These are phyloP conservation scores for Busseola fusca DNA, from an alignment of 2,888 invertebrate species.

Conservation along the genomic window DNA sequence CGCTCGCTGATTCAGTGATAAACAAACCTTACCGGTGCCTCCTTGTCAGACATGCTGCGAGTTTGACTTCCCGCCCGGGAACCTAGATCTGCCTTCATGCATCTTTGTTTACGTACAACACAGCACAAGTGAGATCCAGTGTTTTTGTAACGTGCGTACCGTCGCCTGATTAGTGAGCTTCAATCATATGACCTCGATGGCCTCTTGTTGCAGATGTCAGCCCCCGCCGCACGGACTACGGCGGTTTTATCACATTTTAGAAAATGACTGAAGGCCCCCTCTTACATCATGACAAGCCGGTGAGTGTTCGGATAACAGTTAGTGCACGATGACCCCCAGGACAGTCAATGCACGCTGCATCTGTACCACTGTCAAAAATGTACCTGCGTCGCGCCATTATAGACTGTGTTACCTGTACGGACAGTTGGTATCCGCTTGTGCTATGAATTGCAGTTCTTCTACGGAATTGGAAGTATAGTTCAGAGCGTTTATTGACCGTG, in stretches of 20 bases:
- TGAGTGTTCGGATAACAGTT: constrained; percentile 73
- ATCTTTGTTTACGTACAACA: constrained; percentile 79
- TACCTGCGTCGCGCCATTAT: constrained; percentile 35
- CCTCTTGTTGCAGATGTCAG: constrained; percentile 86
- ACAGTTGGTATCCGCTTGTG: constrained; percentile 51
- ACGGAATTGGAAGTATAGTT: constrained; percentile 57
- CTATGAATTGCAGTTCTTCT: constrained; percentile 32
- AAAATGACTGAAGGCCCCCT: constrained; percentile 87
- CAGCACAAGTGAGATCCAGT: constrained; percentile 81
- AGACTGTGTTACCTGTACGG: constrained; percentile 32
- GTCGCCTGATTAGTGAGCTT: constrained; percentile 57
- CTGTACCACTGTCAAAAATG: constrained; percentile 50
- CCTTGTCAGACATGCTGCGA: constrained; percentile 80
- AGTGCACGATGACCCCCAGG: constrained; percentile 49
- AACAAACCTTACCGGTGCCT: constrained; percentile 79
- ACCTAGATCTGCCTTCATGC: constrained; percentile 81
- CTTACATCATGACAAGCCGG: constrained; percentile 84
- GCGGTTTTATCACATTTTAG: constrained; percentile 88
- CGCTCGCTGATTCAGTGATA: constrained; percentile 79
- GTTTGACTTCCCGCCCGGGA: constrained; percentile 77
- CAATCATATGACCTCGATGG: constrained; percentile 82
- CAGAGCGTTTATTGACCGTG: constrained; percentile 62
- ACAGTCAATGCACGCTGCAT: constrained; percentile 58
- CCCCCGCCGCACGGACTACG: constrained; percentile 85
- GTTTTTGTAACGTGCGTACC: constrained; percentile 53